A percentile compares a stretch with the other conserved stretches of the same genome.
phyloP scores from a whole-genome alignment of 1,140 invertebrate species.

The Trialeurodes vaporariorum region DNA sequence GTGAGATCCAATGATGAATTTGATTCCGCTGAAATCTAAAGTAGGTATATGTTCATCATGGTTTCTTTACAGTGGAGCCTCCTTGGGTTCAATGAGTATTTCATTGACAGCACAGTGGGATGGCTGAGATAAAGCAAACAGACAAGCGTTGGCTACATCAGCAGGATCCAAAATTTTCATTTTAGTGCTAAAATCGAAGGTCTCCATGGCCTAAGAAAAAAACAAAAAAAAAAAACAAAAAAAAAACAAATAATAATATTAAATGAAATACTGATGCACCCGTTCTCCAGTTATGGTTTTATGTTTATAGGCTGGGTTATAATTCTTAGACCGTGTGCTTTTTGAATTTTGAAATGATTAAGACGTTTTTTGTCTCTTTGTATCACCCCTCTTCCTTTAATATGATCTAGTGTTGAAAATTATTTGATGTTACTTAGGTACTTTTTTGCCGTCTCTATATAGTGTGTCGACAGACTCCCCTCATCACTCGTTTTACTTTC shows the following conservation, averaged over 20 bases:
- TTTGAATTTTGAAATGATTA: too few relatives aligned
- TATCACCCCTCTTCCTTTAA: too few relatives aligned
- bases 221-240: slow-evolving; percentile 9
- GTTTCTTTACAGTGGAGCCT: slow-evolving; percentile 18
- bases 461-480: too few relatives aligned
- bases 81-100: slow-evolving; percentile 24
- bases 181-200: slow-evolving; percentile 18
- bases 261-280: background rate
- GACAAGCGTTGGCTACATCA: slow-evolving; percentile 24
- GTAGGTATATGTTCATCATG: too few relatives aligned
- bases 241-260: background rate
- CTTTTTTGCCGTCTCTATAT: too few relatives aligned
- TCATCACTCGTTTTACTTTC: too few relatives aligned
- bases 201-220: slow-evolving; percentile 19
- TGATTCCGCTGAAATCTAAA: too few relatives aligned
- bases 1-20: too few relatives aligned
- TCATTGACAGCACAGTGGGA: slow-evolving; percentile 24
- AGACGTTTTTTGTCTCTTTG: too few relatives aligned
- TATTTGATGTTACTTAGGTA: too few relatives aligned
- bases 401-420: too few relatives aligned
- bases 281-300: background rate
- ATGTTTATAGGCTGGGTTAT: background rate
- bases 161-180: slow-evolving; percentile 19
- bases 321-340: too few relatives aligned
- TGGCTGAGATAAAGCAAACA: slow-evolving; percentile 24